Percentiles rank a stretch among this genome's conserved stretches.
Conservation (phyloP, 1,140 invertebrate genomes). For the Lucilia sericata region DNA sequence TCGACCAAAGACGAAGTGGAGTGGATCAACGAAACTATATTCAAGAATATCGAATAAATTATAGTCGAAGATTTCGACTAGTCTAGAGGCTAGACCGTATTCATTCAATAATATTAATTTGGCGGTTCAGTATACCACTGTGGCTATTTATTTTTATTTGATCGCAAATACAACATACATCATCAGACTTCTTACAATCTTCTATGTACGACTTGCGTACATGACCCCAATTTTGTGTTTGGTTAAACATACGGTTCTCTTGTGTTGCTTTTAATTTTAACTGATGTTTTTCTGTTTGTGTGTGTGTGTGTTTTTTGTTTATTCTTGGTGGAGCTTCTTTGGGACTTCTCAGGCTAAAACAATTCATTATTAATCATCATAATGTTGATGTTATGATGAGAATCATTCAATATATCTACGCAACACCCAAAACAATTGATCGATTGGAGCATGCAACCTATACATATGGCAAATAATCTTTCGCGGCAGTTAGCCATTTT, state of each 20-base stretch:
- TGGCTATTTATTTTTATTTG: not conserved
- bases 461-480: not conserved
- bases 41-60: no score
- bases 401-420: conserved; percentile 39
- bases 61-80: no score
- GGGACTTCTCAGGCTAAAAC: not conserved
- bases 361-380: conserved; percentile 8
- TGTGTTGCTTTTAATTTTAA: not conserved
- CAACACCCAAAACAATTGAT: conserved; percentile 36
- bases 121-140: not conserved
- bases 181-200: not conserved
- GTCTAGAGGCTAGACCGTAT: no score
- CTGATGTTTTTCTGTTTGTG: conserved; percentile 1
- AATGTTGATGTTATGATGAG: conserved; percentile 18
- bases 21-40: no score
- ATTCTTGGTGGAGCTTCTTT: not conserved
- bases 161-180: not conserved
- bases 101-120: no score
- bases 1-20: no score
- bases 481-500: not conserved
- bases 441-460: not conserved
- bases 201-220: conserved; percentile 52
- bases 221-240: conserved; percentile 65
- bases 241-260: conserved; percentile 32
- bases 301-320: not conserved